Base-by-base conservation (phyloP, 2,113 vertebrate genomes). In the Chaetodon auriga region DNA sequence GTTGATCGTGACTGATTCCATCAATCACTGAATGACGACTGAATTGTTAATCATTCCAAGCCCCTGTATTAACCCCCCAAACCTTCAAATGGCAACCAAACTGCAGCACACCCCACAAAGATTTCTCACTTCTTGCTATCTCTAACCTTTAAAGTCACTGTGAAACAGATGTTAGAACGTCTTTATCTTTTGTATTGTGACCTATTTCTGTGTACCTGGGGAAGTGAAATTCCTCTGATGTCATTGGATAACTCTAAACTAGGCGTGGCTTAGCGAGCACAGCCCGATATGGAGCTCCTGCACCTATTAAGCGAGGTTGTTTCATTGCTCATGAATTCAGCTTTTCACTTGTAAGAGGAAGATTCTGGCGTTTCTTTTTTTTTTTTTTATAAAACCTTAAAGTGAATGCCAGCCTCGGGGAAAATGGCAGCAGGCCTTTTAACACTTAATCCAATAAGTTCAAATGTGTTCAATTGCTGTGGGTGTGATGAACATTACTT, bases 381-480 rank as follows among this genome's bases (percentile, higher is more conserved):
- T 30, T 30, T 3, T 30, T 30, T 5, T 30, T 30, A 1, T 30
- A 30, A 30, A 30, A 30, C 30, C 57, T 70, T 76, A 78, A 75
- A 53, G 36, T 54, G 51, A 45, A 60, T 7, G 45, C 11, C 16
- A 63, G 36, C 15, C 30, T 21, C 23, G 63, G 25, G 35, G n/a
- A 60, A 30, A 58, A 21, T 7, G 16, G 8, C 51, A 51, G 15
- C 48, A 48, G 43, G 38, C 23, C 16, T 75, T 79, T 70, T 23
- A 77, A 55, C 38, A 38, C 58, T 45, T 43, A 1, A 19, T 64
- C 71, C 53, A 57, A 57, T 78, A 65, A 79, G 45, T 78, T 81
- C 13, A 78, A 70, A 87, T 64, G 71, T 63, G 73, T 70, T 84
- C 78, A 88, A 72, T 85, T 86, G 63, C 69, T 84, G 43, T 77